Conservation (phyloP, 2,888 invertebrate species). For the Eupithecia exiguata region DNA sequence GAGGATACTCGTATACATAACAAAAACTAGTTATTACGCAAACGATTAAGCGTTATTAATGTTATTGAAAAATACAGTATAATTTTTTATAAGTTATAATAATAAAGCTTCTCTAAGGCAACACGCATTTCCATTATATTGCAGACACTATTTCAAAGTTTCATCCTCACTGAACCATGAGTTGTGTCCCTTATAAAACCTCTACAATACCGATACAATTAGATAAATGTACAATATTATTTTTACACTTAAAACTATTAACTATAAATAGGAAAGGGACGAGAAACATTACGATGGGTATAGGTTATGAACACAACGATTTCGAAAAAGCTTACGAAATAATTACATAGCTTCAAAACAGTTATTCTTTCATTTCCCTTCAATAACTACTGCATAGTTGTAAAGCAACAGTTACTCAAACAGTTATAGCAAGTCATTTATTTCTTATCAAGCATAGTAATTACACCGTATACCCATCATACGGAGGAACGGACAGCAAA, state of each 20-base stretch:
- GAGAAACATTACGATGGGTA: constrained; percentile 55
- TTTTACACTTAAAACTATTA: constrained; percentile 34
- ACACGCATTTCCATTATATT: constrained; percentile 10
- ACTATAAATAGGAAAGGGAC: constrained; percentile 56
- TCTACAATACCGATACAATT: constrained; percentile 44
- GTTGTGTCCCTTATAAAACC: constrained; percentile 47
- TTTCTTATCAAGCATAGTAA: constrained; percentile 25
- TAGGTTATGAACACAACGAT: constrained; percentile 41
- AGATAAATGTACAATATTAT: constrained; percentile 46
- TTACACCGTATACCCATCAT: constrained; percentile 58
- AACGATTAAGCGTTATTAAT: constrained; percentile 18
- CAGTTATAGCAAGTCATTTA: neutral
- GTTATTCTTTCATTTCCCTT: neutral
- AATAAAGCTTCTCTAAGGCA: constrained; percentile 17
- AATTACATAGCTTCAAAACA: constrained; percentile 3
- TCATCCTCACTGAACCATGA: constrained; percentile 50
- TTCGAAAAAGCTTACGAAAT: constrained; percentile 19
- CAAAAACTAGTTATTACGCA: constrained; percentile 13
- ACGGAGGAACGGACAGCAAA: constrained; percentile 55
- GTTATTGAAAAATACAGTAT: constrained; percentile 15
- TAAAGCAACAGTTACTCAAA: neutral
- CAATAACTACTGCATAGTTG: neutral
- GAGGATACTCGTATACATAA: constrained; percentile 42
- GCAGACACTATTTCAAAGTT: constrained; percentile 1
- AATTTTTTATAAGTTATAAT: neutral